phyloP scores from a whole-genome alignment of 2,888 invertebrate genomes.

The Yponomeuta plumbellus region DNA sequence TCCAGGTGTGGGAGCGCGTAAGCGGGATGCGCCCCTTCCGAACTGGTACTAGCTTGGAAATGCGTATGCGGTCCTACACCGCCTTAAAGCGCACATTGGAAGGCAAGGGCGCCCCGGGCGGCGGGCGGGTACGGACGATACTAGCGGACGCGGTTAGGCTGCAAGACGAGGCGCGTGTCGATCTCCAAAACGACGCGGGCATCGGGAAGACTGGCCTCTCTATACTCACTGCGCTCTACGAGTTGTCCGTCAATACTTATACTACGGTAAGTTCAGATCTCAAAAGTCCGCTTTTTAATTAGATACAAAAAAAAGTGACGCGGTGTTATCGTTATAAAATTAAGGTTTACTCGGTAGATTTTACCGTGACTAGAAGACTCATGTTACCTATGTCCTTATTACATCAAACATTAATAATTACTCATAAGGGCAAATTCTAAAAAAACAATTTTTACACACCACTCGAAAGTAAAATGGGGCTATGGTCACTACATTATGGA shows the following conservation, averaged over 20 bases:
- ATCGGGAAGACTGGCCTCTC: slow-evolving; percentile 50
- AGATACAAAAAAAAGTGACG: too few species aligned
- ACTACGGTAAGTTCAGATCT: slow-evolving; percentile 45
- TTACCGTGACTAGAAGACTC: too few species aligned
- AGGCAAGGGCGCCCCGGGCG: slow-evolving; percentile 62
- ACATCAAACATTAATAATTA: too few species aligned
- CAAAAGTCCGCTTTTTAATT: too few species aligned
- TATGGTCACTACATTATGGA: too few species aligned
- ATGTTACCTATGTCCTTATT: too few species aligned
- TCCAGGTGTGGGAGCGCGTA: slow-evolving; percentile 81
- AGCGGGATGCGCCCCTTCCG: slow-evolving; percentile 51
- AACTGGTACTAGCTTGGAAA: slow-evolving; percentile 69
- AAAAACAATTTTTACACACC: too few species aligned
- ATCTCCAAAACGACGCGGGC: slow-evolving; percentile 59
- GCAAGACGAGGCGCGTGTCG: slow-evolving; percentile 74
- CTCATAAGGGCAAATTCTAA: too few species aligned
- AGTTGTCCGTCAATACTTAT: slow-evolving; percentile 56
- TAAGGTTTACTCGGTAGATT: too few species aligned
- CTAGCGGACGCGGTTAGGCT: slow-evolving; percentile 80
- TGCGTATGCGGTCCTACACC: slow-evolving; percentile 80
- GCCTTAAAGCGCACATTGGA: slow-evolving; percentile 78
- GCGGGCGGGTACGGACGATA: slow-evolving; percentile 76
- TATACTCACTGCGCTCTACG: slow-evolving; percentile 49
- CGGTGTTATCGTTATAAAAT: too few species aligned
- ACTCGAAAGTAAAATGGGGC: too few species aligned